These are phyloP conservation scores for Mimas tiliae DNA, from an alignment of 2,888 invertebrate genomes.

Conservation along the genomic window DNA sequence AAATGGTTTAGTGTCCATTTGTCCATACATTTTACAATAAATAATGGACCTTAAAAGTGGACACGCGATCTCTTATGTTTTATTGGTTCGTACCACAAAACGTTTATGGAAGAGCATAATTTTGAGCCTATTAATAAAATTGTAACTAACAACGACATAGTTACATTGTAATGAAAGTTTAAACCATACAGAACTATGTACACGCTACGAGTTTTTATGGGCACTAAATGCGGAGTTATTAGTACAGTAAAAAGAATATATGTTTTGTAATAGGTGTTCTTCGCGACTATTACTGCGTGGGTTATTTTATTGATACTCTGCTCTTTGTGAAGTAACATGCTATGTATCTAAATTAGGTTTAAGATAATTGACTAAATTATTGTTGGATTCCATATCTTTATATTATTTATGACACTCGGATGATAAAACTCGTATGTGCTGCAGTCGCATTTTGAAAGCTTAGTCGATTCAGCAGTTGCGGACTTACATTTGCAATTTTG, in stretches of 20 bases:
- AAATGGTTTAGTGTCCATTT: slow-evolving; percentile 61
- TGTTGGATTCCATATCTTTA: not conserved
- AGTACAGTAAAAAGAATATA: slow-evolving; percentile 21
- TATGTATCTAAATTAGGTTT: not conserved
- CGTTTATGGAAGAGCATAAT: slow-evolving; percentile 33
- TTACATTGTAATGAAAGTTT: slow-evolving; percentile 22
- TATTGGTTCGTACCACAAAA: slow-evolving; percentile 40
- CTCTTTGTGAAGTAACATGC: slow-evolving; percentile 29
- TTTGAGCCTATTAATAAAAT: slow-evolving; percentile 34
- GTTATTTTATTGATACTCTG: slow-evolving; percentile 10
- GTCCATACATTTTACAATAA: slow-evolving; percentile 63
- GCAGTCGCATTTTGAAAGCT: too few relatives aligned
- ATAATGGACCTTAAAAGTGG: slow-evolving; percentile 52
- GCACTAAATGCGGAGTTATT: slow-evolving; percentile 23
- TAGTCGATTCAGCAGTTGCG: too few relatives aligned
- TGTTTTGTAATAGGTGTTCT: slow-evolving; percentile 22
- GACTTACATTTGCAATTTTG: too few relatives aligned
- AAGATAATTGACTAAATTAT: not conserved
- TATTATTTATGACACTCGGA: not conserved
- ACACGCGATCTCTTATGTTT: slow-evolving; percentile 34
- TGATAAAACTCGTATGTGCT: not conserved
- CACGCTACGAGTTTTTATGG: slow-evolving; percentile 14
- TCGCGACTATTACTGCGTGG: slow-evolving; percentile 17
- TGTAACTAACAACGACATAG: slow-evolving; percentile 24
- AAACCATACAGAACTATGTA: slow-evolving; percentile 15